These are phyloP conservation scores for Melanogrammus aeglefinus DNA, from an alignment of 2,797 vertebrate genomes.

Conservation along the genomic window DNA sequence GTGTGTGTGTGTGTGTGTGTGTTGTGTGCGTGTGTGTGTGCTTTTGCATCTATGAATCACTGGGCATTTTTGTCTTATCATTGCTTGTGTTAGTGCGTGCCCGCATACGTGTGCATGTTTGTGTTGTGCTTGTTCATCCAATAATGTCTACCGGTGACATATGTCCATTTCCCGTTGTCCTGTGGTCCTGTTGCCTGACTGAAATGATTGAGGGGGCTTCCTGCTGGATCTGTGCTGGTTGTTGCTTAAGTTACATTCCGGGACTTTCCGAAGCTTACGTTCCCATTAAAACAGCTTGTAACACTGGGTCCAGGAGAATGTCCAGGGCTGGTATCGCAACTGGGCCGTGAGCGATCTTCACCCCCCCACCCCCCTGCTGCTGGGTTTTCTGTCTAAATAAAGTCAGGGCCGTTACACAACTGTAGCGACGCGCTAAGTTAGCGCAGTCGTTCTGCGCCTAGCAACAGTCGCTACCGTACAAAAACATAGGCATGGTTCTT, in stretches of 20 bases:
- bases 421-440: neutral
- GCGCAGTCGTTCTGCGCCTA: neutral
- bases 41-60: no score
- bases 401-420: neutral
- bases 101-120: conserved; percentile 6
- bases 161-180: conserved; percentile 7
- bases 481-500: no score
- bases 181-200: conserved; percentile 25
- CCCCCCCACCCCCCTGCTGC: neutral
- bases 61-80: neutral
- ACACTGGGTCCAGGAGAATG: conserved; percentile 29
- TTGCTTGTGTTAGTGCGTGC: neutral
- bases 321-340: conserved; percentile 20
- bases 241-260: conserved; percentile 46
- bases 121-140: conserved; percentile 8
- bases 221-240: conserved; percentile 38
- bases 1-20: no score
- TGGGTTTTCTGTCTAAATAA: neutral
- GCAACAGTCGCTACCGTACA: neutral
- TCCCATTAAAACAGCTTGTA: conserved; percentile 26
- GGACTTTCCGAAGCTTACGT: conserved; percentile 10
- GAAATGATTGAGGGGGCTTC: conserved; percentile 27
- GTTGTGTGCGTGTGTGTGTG: no score
- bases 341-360: neutral
- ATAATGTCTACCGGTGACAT: neutral